phyloP scores from a whole-genome alignment of 2,888 invertebrate species.

The Agonopterix subpropinquella region DNA sequence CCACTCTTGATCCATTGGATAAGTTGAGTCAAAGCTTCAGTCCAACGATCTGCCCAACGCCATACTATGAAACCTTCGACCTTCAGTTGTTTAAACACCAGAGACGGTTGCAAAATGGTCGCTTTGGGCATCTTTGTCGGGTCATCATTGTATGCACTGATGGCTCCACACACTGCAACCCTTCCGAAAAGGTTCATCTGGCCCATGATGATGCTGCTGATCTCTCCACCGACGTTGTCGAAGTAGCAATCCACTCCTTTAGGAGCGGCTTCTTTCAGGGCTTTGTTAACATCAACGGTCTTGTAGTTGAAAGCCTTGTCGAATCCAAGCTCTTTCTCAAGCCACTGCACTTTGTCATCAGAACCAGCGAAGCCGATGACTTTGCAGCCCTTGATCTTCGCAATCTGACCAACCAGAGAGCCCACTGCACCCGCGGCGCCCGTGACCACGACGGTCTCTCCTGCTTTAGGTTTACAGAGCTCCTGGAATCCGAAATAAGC shows the following conservation, averaged over 20 bases:
- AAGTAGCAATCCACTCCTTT: conserved; percentile 84
- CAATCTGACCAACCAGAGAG: conserved; percentile 83
- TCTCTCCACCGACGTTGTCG: conserved; percentile 84
- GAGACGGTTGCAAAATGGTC: conserved; percentile 64
- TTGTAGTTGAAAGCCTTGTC: conserved; percentile 85
- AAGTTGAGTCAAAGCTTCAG: conserved; percentile 75
- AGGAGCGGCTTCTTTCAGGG: conserved; percentile 79
- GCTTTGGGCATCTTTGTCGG: conserved; percentile 33
- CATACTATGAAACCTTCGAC: conserved; percentile 76
- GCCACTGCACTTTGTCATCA: conserved; percentile 81
- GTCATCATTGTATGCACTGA: conserved; percentile 48
- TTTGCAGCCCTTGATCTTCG: conserved; percentile 78
- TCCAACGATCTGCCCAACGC: conserved; percentile 73
- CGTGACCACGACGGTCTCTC: conserved; percentile 82
- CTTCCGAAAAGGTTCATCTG: conserved; percentile 72
- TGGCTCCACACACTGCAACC: conserved; percentile 41
- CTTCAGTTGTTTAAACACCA: conserved; percentile 75
- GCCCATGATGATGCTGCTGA: conserved; percentile 72
- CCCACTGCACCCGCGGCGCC: conserved; percentile 87
- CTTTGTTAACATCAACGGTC: conserved; percentile 65
- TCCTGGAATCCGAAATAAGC: conserved; percentile 84
- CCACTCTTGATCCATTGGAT: conserved; percentile 78
- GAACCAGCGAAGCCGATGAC: conserved; percentile 84
- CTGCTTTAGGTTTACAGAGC: conserved; percentile 79
- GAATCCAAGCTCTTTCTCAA: conserved; percentile 79